Percentiles rank a stretch among this genome's conserved stretches.
Conservation (phyloP, 2,888 invertebrate genomes). For the Zaprionus lineosus region DNA sequence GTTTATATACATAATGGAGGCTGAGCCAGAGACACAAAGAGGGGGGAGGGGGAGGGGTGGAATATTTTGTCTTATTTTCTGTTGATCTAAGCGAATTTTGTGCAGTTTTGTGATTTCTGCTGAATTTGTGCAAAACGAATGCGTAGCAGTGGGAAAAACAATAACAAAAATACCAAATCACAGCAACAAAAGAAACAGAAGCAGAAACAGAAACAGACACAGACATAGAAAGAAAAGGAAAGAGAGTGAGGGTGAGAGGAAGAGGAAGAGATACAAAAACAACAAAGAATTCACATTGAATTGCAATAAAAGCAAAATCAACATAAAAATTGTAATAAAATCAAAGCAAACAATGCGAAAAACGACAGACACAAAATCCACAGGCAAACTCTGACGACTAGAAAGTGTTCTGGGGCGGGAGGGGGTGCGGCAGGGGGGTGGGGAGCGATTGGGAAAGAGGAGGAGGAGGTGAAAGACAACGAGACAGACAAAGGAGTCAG, state of each 20-base stretch:
- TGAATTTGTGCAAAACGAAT: constrained; percentile 62
- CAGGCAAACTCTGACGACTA: constrained; percentile 41
- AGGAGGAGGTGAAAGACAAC: background rate
- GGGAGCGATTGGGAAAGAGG: background rate
- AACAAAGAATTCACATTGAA: constrained; percentile 56
- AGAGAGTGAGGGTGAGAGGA: too few relatives aligned
- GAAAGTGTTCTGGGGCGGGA: constrained; percentile 2
- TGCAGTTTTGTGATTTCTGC: constrained; percentile 64
- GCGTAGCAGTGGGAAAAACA: constrained; percentile 37
- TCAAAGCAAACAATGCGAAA: constrained; percentile 68
- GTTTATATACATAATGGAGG: background rate
- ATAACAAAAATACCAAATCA: constrained; percentile 29
- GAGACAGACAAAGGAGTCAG: background rate
- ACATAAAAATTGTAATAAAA: constrained; percentile 73
- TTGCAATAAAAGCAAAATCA: constrained; percentile 72
- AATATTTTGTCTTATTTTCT: constrained; percentile 41
- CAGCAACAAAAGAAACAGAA: constrained; percentile 24
- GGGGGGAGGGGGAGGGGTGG: background rate
- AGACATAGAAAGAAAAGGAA: too few relatives aligned
- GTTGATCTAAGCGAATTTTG: constrained; percentile 70
- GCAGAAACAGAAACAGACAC: background rate
- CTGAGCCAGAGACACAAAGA: background rate
- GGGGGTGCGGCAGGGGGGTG: background rate
- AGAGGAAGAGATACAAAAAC: too few relatives aligned
- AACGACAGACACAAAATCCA: constrained; percentile 37